phyloP scores from a whole-genome alignment of 2,113 vertebrate genomes.

The Manacus vitellinus region DNA sequence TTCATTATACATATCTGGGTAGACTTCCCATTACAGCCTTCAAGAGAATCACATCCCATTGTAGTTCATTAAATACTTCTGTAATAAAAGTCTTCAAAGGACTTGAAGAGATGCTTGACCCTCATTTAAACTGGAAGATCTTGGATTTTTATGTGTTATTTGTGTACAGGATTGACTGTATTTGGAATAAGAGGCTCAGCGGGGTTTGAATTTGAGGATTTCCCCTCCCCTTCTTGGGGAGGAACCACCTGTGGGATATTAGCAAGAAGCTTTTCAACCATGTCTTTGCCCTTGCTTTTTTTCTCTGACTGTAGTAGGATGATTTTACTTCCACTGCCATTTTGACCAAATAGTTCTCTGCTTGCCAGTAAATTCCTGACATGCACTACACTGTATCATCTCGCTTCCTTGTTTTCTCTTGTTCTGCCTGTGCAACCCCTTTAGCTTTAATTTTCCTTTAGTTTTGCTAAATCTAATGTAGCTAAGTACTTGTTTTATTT shows the following conservation, averaged over 20 bases:
- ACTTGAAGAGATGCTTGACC: not conserved
- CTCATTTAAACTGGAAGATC: not conserved
- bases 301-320: not conserved
- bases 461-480: not conserved
- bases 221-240: rapidly evolving
- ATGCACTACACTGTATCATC: rapidly evolving
- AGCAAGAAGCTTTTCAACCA: not conserved
- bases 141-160: not conserved
- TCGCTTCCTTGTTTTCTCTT: not conserved
- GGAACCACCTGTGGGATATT: not conserved
- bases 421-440: not conserved
- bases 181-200: not conserved
- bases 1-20: not conserved
- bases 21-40: not conserved
- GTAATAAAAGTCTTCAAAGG: not conserved
- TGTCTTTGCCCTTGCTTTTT: not conserved
- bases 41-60: not conserved
- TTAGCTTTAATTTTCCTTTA: not conserved
- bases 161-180: not conserved
- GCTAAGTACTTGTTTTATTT: not conserved
- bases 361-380: not conserved
- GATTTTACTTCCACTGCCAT: not conserved
- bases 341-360: not conserved
- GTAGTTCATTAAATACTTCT: not conserved
- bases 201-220: not conserved